These are phyloP conservation scores for Mimas tiliae DNA, from an alignment of 2,888 invertebrate genomes.

Conservation along the genomic window DNA sequence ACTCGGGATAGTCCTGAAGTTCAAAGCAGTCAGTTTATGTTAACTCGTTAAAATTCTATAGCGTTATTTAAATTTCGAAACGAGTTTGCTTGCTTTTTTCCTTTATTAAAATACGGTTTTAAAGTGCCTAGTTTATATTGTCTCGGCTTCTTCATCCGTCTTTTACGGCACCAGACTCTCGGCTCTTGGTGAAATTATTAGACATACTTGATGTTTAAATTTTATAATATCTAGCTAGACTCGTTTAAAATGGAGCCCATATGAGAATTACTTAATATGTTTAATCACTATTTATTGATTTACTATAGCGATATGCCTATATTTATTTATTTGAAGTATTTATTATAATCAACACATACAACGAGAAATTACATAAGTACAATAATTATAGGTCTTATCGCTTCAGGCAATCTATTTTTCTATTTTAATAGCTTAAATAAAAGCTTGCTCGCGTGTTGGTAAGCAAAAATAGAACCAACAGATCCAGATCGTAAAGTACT, in stretches of 20 bases:
- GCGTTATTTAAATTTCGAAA: slow-evolving; percentile 56
- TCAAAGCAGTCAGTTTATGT: slow-evolving; percentile 56
- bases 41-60: slow-evolving; percentile 61
- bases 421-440: too few relatives aligned
- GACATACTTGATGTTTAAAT: not conserved
- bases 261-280: too few relatives aligned
- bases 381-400: too few relatives aligned
- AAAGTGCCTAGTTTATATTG: slow-evolving; percentile 43
- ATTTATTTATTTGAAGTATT: too few relatives aligned
- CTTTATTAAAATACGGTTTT: slow-evolving; percentile 48
- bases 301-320: too few relatives aligned
- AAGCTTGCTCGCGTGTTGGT: too few relatives aligned
- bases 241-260: not conserved
- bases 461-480: too few relatives aligned
- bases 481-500: too few relatives aligned
- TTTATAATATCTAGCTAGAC: not conserved
- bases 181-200: not conserved
- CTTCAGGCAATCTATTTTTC: too few relatives aligned
- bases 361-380: too few relatives aligned
- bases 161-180: slow-evolving; percentile 35
- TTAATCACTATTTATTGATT: too few relatives aligned
- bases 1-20: slow-evolving; percentile 55
- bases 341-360: too few relatives aligned
- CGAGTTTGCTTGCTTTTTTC: slow-evolving; percentile 45
- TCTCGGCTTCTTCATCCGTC: slow-evolving; percentile 43